phyloP scores from a whole-genome alignment of 2,113 vertebrate genomes.

The Tachysurus fulvidraco region DNA sequence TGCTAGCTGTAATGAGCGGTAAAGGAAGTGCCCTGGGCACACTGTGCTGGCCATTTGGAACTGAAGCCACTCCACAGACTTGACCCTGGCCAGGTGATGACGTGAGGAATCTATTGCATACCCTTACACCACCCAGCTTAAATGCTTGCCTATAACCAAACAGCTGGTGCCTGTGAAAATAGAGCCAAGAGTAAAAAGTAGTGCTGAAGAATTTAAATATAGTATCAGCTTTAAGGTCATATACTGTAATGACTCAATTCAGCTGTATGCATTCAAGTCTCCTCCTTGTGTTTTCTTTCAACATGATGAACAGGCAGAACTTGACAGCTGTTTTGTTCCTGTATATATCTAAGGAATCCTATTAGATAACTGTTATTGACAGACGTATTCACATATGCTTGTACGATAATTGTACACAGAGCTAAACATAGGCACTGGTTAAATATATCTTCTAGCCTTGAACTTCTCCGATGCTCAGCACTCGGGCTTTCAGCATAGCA shows the following conservation, averaged over 20 bases:
- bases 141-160: constrained; percentile 6
- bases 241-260: constrained; percentile 18
- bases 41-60: constrained; percentile 19
- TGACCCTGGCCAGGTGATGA: constrained; percentile 53
- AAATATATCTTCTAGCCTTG: not conserved
- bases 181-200: constrained; percentile 46
- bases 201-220: constrained; percentile 30
- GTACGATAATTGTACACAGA: not conserved
- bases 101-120: constrained; percentile 27
- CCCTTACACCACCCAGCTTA: constrained; percentile 11
- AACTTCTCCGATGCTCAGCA: not conserved
- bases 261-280: constrained; percentile 1
- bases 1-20: constrained; percentile 25
- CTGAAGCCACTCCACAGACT: constrained; percentile 22
- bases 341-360: not conserved
- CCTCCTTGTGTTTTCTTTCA: constrained; percentile 4
- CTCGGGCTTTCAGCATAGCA: not conserved
- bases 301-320: not conserved
- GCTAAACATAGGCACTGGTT: not conserved
- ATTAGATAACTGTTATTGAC: not conserved
- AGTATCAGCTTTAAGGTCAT: constrained; percentile 25
- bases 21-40: constrained; percentile 30
- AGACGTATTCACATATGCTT: not conserved
- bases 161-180: constrained; percentile 59
- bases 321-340: not conserved